Evolutionary conservation across 2,797 vertebrate genomes (phyloP).

Genomic region (Dryobates pubescens): DNA sequence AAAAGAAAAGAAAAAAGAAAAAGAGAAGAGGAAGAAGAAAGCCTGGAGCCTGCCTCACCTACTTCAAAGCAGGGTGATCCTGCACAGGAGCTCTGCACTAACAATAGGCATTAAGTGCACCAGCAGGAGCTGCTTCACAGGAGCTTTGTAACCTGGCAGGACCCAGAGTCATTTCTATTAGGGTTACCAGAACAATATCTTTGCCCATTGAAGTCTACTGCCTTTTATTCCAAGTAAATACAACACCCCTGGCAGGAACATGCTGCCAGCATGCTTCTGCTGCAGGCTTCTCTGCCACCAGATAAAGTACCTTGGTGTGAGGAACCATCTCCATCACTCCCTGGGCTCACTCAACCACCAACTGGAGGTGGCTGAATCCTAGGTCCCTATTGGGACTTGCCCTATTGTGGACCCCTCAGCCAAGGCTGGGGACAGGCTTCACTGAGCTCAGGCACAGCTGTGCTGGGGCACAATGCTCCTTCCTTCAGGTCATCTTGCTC

Average conservation of each 20-base stretch:
- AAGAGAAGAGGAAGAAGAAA: background rate
- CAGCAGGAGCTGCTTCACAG: background rate
- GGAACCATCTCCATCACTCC: background rate
- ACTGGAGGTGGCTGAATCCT: accelerated
- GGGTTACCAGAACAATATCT: slow-evolving; percentile 56
- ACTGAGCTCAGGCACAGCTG: background rate
- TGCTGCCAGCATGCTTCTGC: background rate
- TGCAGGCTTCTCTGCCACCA: background rate
- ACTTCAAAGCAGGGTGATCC: slow-evolving; percentile 69
- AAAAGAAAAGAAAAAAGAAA: too few relatives aligned
- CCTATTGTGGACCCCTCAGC: accelerated
- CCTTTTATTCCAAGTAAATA: background rate
- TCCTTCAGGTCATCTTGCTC: background rate
- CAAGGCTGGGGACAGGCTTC: background rate
- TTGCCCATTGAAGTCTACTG: slow-evolving; percentile 40
- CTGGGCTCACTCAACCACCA: background rate
- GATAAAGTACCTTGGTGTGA: background rate
- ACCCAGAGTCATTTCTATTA: background rate
- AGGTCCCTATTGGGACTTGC: background rate
- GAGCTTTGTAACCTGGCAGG: slow-evolving; percentile 65
- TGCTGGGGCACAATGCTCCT: background rate
- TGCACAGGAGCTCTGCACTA: background rate
- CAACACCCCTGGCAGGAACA: slow-evolving; percentile 16
- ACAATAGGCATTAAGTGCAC: slow-evolving; percentile 59
- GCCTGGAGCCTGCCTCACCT: background rate